Evolutionary conservation across 53 echinoderm and acorn worm genomes (phyloP), one percentile per base, ranked within the genome.

Genomic region (Astropecten irregularis): DNA sequence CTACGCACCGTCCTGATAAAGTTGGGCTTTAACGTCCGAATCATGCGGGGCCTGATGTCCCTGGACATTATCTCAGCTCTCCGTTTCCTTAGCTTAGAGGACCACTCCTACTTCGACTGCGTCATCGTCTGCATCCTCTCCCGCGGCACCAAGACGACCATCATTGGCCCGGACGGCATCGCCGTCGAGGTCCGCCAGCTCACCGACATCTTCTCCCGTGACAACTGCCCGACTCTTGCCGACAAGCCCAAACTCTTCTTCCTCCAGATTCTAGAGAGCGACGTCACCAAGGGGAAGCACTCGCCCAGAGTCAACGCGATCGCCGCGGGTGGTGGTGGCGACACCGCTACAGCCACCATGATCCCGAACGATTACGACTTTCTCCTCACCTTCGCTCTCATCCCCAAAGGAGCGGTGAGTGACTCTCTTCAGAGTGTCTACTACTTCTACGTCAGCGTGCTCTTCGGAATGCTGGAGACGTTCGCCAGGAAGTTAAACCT

Each of bases 71-170:
- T 92, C 54, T 92, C 92, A 14, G 92, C 95, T 4, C 88, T 95
- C 7, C 87, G 95, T 49, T 92, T 92, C 69, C 76, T 95, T 13
- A 93, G 88, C 59, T 77, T 95, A 1, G 95, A 95, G 49, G 95
- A 95, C 28, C 95, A 95, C 61, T 93, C 90, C 40, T 95, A 92
- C 71, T 90, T 92, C 74, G 95, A 95, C 47, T 95, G 92, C 68
- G 37, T 95, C 39, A 72, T 95, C 32, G 86, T 95, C 27, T 92
- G 92, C 69, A 90, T 93, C 48, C 82, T 95, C 29, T 92, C 95
- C 33, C 76, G 83, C 9, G 95, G 95, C 8, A 40, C 69, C 7
- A n/a, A 61, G 1, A 88, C 55, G 27, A 53, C 66, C 15, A 62
- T 83, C n/a, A 68, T 73, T 19, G 95, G 95, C 32, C 90, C 90